phyloP scores from a whole-genome alignment of 2,888 invertebrate genomes.

The Spilarctia lutea region DNA sequence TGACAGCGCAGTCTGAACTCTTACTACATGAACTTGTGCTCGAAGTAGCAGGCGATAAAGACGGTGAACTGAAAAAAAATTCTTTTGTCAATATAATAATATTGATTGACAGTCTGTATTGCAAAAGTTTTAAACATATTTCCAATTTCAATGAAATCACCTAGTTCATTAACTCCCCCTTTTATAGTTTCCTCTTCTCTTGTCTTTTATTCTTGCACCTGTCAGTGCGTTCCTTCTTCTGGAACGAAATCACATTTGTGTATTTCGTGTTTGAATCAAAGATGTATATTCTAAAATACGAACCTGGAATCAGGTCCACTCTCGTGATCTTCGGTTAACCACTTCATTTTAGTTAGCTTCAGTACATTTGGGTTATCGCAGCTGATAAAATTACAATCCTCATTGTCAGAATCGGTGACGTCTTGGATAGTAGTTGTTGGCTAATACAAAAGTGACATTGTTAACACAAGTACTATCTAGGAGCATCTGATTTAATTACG shows the following conservation, averaged over 20 bases:
- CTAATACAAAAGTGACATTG: conserved; percentile 41
- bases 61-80: conserved; percentile 65
- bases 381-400: conserved; percentile 38
- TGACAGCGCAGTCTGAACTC: conserved; percentile 58
- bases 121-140: background rate
- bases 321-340: conserved; percentile 72
- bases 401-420: conserved; percentile 56
- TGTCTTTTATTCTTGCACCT: conserved; percentile 68
- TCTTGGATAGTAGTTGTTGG: conserved; percentile 52
- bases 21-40: conserved; percentile 62
- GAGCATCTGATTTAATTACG: background rate
- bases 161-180: conserved; percentile 40
- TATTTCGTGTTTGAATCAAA: conserved; percentile 34
- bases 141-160: conserved; percentile 18
- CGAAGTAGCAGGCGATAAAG: conserved; percentile 65
- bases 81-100: background rate
- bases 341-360: conserved; percentile 78
- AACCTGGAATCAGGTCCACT: conserved; percentile 74
- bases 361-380: conserved; percentile 67
- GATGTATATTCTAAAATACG: conserved; percentile 25
- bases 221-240: conserved; percentile 78
- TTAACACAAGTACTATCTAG: background rate
- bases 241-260: conserved; percentile 70
- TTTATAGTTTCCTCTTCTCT: conserved; percentile 31
- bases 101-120: background rate